phyloP scores from a whole-genome alignment of 1,140 invertebrate species.

The Portunus trituberculatus region DNA sequence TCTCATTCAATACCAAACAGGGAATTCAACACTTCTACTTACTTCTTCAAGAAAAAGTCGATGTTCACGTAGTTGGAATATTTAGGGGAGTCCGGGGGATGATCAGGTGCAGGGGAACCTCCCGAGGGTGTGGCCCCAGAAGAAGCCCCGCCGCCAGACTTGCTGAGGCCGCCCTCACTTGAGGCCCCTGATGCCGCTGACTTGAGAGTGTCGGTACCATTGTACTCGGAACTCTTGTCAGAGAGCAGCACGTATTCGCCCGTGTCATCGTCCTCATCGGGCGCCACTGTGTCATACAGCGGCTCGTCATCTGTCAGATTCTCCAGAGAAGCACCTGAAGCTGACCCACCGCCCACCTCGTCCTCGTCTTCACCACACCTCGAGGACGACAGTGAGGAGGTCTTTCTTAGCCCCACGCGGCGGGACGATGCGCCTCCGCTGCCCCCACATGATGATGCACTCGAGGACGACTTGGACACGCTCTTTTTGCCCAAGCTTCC shows the following conservation, averaged over 20 bases:
- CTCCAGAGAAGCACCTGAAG: slow-evolving; percentile 72
- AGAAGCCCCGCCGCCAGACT: slow-evolving; percentile 78
- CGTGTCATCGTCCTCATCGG: slow-evolving; percentile 89
- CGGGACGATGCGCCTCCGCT: slow-evolving; percentile 60
- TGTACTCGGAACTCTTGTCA: slow-evolving; percentile 81
- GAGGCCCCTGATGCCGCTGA: slow-evolving; percentile 76
- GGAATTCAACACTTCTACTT: slow-evolving; percentile 37
- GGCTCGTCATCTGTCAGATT: slow-evolving; percentile 83
- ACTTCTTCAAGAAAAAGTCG: slow-evolving; percentile 78
- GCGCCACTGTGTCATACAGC: slow-evolving; percentile 90
- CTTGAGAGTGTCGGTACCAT: slow-evolving; percentile 76
- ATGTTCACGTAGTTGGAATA: slow-evolving; percentile 81
- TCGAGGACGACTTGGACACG: slow-evolving; percentile 75
- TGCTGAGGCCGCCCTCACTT: slow-evolving; percentile 76
- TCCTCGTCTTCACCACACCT: slow-evolving; percentile 71
- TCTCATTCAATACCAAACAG: neutral
- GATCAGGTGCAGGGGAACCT: slow-evolving; percentile 80
- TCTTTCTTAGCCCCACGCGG: slow-evolving; percentile 65
- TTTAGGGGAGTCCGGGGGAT: slow-evolving; percentile 79
- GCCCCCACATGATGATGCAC: slow-evolving; percentile 69
- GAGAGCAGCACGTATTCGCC: slow-evolving; percentile 83
- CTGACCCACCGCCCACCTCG: slow-evolving; percentile 64
- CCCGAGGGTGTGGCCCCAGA: slow-evolving; percentile 80
- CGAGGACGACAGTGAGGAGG: slow-evolving; percentile 71
- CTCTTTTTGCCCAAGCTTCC: slow-evolving; percentile 68